These are phyloP conservation scores for Brachymystax lenok DNA, from an alignment of 2,797 vertebrate genomes.

Conservation along the genomic window DNA sequence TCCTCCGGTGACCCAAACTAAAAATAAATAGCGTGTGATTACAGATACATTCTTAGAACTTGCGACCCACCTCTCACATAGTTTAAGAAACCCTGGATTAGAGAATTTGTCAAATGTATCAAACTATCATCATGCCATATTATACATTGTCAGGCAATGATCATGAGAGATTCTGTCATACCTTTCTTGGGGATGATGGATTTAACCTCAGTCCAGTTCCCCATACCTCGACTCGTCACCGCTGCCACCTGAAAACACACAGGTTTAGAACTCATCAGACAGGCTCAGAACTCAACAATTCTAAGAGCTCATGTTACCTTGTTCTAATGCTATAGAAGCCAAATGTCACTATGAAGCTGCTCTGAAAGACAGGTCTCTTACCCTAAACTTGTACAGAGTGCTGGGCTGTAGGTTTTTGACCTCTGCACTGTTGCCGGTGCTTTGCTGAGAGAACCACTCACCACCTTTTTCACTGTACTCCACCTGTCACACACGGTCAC, in stretches of 20 bases:
- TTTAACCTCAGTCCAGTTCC: constrained; percentile 92
- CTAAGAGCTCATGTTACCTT: neutral
- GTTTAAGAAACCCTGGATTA: too few relatives aligned
- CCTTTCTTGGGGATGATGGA: constrained; percentile 88
- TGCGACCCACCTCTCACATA: too few relatives aligned
- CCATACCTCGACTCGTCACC: constrained; percentile 90
- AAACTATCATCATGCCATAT: too few relatives aligned
- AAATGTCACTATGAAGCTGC: neutral
- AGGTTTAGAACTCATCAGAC: neutral
- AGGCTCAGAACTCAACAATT: neutral
- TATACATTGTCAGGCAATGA: neutral
- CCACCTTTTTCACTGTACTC: constrained; percentile 82
- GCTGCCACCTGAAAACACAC: constrained; percentile 85
- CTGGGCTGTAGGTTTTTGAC: constrained; percentile 82
- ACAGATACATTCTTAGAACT: too few relatives aligned
- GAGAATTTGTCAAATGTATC: too few relatives aligned
- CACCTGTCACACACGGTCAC: constrained; percentile 74
- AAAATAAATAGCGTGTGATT: too few relatives aligned
- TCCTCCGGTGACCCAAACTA: too few relatives aligned
- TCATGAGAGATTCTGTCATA: constrained; percentile 29
- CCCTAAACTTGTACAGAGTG: constrained; percentile 83
- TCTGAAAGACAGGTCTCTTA: constrained; percentile 67
- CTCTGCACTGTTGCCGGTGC: constrained; percentile 65
- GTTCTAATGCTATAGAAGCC: neutral
- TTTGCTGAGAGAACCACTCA: constrained; percentile 87